Conservation (phyloP, 2,888 invertebrate species). For the Altica lythri region DNA sequence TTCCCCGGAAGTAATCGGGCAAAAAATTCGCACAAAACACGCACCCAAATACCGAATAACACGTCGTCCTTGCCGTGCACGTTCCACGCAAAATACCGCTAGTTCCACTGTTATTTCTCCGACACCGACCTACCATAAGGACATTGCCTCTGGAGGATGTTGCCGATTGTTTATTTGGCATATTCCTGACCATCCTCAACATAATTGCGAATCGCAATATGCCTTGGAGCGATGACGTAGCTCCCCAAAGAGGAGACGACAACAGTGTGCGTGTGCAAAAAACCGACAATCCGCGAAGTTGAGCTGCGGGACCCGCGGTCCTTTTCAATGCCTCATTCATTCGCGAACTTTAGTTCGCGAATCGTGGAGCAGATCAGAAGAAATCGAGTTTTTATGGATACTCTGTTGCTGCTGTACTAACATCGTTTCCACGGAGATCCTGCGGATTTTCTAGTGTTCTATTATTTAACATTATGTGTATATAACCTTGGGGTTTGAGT, state of each 20-base stretch:
- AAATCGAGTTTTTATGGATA: neutral
- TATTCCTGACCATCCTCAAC: slow-evolving; percentile 55
- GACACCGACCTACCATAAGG: slow-evolving; percentile 54
- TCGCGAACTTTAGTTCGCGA: slow-evolving; percentile 47
- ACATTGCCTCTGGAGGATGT: slow-evolving; percentile 54
- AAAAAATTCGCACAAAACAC: slow-evolving; percentile 4
- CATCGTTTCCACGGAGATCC: neutral
- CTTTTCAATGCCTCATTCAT: no score
- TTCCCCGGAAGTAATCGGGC: neutral
- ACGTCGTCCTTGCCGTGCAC: slow-evolving; percentile 41
- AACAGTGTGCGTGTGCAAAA: slow-evolving; percentile 41
- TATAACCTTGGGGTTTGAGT: no score
- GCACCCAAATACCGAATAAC: no score
- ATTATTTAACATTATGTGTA: no score
- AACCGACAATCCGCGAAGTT: slow-evolving; percentile 48
- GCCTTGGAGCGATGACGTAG: slow-evolving; percentile 20
- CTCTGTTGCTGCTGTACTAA: neutral
- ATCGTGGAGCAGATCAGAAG: no score
- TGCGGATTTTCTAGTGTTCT: no score
- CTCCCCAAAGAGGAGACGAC: slow-evolving; percentile 11
- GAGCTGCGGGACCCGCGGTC: slow-evolving; percentile 31
- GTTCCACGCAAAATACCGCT: slow-evolving; percentile 52
- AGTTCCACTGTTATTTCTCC: slow-evolving; percentile 36
- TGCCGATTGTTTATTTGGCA: slow-evolving; percentile 23
- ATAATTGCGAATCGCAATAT: slow-evolving; percentile 54